Evolutionary conservation across 2,888 invertebrate genomes (phyloP).

Genomic region (Malachius bipustulatus): DNA sequence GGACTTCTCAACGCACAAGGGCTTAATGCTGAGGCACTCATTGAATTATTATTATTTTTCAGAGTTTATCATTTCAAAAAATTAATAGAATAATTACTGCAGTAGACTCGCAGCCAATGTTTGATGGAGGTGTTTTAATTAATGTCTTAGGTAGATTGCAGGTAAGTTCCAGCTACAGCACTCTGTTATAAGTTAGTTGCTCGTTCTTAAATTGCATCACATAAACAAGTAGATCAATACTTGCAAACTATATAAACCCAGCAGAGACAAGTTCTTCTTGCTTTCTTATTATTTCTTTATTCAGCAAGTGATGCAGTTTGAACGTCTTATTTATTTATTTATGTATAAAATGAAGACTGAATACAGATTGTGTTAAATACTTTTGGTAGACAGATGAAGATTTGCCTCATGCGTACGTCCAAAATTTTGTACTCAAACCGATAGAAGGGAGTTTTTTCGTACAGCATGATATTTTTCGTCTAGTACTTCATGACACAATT

Average conservation of each 20-base stretch:
- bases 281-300: too few species aligned
- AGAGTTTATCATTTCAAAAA: slow-evolving; percentile 87
- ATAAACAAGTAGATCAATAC: too few species aligned
- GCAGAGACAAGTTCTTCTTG: too few species aligned
- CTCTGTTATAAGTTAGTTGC: too few species aligned
- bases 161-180: slow-evolving; percentile 58
- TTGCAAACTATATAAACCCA: too few species aligned
- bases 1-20: slow-evolving; percentile 35
- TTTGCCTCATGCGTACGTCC: slow-evolving; percentile 85
- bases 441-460: slow-evolving; percentile 82
- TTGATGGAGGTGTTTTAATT: slow-evolving; percentile 92
- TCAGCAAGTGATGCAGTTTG: too few species aligned
- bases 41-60: slow-evolving; percentile 34
- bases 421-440: slow-evolving; percentile 87
- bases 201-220: too few species aligned
- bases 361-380: too few species aligned
- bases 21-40: too few species aligned
- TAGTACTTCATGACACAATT: slow-evolving; percentile 74
- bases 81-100: slow-evolving; percentile 86
- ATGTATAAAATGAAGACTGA: too few species aligned
- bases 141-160: slow-evolving; percentile 93
- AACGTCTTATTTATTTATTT: too few species aligned
- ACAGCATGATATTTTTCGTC: slow-evolving; percentile 90
- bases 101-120: slow-evolving; percentile 95
- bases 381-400: slow-evolving; percentile 80